Conservation (phyloP, 2,113 vertebrate genomes). For the Oplegnathus fasciatus region DNA sequence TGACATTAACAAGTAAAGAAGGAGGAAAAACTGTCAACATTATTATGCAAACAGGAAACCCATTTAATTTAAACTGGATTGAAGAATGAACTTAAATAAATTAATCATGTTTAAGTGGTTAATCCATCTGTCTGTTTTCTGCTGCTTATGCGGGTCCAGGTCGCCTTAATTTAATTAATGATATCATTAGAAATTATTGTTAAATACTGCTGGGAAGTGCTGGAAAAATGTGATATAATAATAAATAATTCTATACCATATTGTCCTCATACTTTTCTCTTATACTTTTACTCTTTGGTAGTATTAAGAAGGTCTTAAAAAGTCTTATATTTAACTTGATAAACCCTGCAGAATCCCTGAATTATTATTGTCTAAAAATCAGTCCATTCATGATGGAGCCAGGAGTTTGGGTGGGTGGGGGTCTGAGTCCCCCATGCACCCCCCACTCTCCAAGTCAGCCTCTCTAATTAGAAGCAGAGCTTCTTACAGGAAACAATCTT, state of each 20-base stretch:
- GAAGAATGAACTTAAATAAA: not conserved
- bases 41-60: not conserved
- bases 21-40: not conserved
- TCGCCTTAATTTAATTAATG: not conserved
- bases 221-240: no score
- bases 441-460: slow-evolving; percentile 33
- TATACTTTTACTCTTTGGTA: no score
- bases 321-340: not conserved
- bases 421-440: slow-evolving; percentile 35
- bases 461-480: slow-evolving; percentile 79
- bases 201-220: no score
- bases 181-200: not conserved
- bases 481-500: slow-evolving; percentile 81
- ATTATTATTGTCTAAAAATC: slow-evolving; percentile 1
- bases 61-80: not conserved
- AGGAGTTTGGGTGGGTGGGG: slow-evolving; percentile 18
- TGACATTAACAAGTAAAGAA: not conserved
- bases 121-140: not conserved
- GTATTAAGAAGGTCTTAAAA: no score
- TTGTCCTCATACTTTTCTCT: no score
- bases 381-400: slow-evolving; percentile 9
- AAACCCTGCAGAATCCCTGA: not conserved
- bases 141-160: not conserved
- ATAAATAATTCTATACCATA: no score
- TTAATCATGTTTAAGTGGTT: not conserved